Percentiles rank a stretch among this genome's conserved stretches.
These are phyloP conservation scores for Perodicticus potto DNA, from an alignment of 2,797 vertebrate genomes.

Conservation along the genomic window DNA sequence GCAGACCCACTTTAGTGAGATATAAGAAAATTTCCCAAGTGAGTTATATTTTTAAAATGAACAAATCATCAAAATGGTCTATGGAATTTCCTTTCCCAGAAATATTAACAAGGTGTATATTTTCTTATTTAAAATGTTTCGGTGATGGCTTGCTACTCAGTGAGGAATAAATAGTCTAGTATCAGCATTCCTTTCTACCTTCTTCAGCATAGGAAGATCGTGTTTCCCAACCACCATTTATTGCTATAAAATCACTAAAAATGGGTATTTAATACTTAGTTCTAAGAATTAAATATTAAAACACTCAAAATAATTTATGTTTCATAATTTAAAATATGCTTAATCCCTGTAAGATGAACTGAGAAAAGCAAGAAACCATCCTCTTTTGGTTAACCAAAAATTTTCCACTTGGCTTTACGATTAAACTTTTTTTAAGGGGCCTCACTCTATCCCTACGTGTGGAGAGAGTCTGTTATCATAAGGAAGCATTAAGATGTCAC, in stretches of 20 bases:
- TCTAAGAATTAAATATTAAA: neutral
- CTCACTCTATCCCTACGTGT: neutral
- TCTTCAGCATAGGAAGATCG: neutral
- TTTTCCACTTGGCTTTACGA: neutral
- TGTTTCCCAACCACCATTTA: slow-evolving; percentile 32
- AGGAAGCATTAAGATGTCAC: neutral
- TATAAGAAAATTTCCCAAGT: slow-evolving; percentile 44
- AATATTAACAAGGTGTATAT: slow-evolving; percentile 42
- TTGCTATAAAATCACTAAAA: slow-evolving; percentile 56
- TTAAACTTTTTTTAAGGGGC: neutral
- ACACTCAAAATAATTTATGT: slow-evolving; percentile 14
- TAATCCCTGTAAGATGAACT: neutral
- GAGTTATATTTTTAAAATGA: slow-evolving; percentile 44
- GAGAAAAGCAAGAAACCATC: neutral
- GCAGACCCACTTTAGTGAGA: slow-evolving; percentile 20
- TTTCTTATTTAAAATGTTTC: slow-evolving; percentile 56
- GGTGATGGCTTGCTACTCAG: neutral
- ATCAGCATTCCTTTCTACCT: too few relatives aligned
- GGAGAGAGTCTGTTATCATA: neutral
- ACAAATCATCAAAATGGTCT: slow-evolving; percentile 47
- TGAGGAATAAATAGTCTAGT: neutral
- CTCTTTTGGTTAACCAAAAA: neutral
- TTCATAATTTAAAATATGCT: slow-evolving; percentile 19
- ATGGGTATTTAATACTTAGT: neutral
- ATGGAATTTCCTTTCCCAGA: slow-evolving; percentile 49